These are phyloP conservation scores for Pteropus rufus DNA, from an alignment of 2,797 vertebrate species.

Conservation along the genomic window DNA sequence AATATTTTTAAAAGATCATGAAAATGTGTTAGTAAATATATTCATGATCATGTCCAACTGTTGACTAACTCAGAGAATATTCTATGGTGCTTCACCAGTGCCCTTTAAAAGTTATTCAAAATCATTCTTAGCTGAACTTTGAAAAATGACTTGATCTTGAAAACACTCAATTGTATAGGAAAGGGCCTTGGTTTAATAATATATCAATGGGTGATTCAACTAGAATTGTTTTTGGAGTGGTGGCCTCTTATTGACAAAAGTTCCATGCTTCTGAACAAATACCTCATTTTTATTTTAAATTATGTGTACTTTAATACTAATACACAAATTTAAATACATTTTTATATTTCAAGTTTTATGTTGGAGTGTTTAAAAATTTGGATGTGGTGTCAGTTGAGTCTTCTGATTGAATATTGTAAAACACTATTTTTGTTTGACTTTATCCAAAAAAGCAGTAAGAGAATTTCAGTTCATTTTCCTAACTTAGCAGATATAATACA, in stretches of 20 bases:
- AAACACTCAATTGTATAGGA: background rate
- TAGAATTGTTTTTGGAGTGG: background rate
- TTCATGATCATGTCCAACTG: conserved; percentile 14
- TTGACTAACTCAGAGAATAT: conserved; percentile 14
- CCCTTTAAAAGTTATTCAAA: conserved; percentile 27
- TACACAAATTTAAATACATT: background rate
- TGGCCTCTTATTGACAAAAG: background rate
- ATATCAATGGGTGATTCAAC: background rate
- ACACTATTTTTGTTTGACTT: background rate
- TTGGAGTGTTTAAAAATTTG: background rate
- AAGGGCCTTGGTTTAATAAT: background rate
- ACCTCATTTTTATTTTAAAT: background rate
- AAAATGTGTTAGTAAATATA: conserved; percentile 23
- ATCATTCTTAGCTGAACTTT: conserved; percentile 44
- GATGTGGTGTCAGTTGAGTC: background rate
- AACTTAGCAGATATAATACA: background rate
- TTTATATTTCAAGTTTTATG: background rate
- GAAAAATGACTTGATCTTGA: conserved; percentile 43
- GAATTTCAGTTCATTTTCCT: background rate
- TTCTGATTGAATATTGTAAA: conserved; percentile 4
- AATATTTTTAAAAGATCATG: conserved; percentile 14
- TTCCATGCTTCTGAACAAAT: background rate
- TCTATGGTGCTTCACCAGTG: background rate
- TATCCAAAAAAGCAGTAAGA: background rate
- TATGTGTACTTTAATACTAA: background rate